Base-by-base conservation (phyloP, 2,113 vertebrate genomes). In the Petromus typicus region DNA sequence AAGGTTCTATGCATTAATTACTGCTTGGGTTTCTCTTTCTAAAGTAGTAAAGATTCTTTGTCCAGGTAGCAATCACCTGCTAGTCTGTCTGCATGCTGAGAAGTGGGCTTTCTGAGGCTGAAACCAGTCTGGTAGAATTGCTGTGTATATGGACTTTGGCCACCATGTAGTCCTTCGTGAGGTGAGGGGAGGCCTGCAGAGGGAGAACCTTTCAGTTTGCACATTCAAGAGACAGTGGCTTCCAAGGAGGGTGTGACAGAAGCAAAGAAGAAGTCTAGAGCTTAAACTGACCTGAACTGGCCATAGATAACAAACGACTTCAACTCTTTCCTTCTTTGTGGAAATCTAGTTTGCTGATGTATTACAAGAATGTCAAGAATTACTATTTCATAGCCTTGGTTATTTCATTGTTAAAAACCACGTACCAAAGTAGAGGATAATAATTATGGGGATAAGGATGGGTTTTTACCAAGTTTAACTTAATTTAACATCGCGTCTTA, bases 401-500 rank as follows among this genome's bases (percentile, higher is more conserved):
- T 56, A 95, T 93, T 96, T 95, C 71, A 95, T 45, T 90, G n/a
- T 87, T 86, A 78, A 97, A 93, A 93, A 54, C 37, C 34, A 48
- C 43, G 37, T 7, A 34, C n/a, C n/a, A n/a, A n/a, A n/a, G n/a
- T n/a, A n/a, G 59, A 90, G 80, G 27, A 90, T 48, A 90, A 45
- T 83, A 75, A 90, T 95, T 71, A 71, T 61, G n/a, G 45, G 14
- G 78, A 40, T 86, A 34, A 93, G 25, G 59, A 82, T 64, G 48
- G 12, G 43, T 95, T 96, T n/a, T 90, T 87, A 92, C 67, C 48
- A 91, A 94, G 61, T 76, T 94, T 96, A 95, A 96, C 71, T 97
- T 81, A 86, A 90, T 86, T 94, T 82, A 94, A 86, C 90, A 75
- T 81, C 61, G 59, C 91, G 22, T 89, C 78, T 95, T 90, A 86